Evolutionary conservation across 2,113 vertebrate species (phyloP), one percentile per base, ranked within the genome.

Genomic region (Microtus oregoni): DNA sequence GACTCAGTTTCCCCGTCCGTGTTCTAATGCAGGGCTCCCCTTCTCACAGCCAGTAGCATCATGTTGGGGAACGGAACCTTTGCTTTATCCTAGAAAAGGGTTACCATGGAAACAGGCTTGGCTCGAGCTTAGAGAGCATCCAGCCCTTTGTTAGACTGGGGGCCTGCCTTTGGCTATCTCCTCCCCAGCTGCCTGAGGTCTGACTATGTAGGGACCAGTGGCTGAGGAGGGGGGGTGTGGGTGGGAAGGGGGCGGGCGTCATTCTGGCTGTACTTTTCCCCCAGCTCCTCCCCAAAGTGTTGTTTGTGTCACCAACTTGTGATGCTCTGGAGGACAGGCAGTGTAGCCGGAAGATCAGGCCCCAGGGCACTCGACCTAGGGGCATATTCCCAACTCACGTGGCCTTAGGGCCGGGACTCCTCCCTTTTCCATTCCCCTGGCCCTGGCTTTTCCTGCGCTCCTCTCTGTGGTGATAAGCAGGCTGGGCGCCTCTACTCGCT

Each of bases 41-140:
- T 35, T 67, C 83, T 77, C 55, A 63, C 0, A 28, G 10, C 65
- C 15, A 86, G 77, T 30, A 26, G 65, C n/a, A 1, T 22, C 75
- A 44, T 10, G 14, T 61, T 73, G 26, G 14, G 35, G 50, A 75
- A 89, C 35, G 38, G 41, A 47, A 38, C 14, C 38, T 50, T 70
- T 4, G 81, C 88, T 82, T 94, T 83, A 86, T 94, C 70, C 58
- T 26, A 52, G 70, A 50, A 35, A 77, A 55, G 35, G 38, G 92
- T 92, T 89, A 82, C 77, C 79, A 92, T 94, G 93, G 94, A 89
- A 92, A 97, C 89, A 65, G 81, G 61, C 28, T 83, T 41, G 4
- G 61, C 58, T 65, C 41, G 9, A 2, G 92, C 52, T 10, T 19
- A 82, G 78, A 75, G 44, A 94, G 67, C 73, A 2, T 38, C 67